These are phyloP conservation scores for Carcharodon carcharias DNA, from an alignment of 2,797 vertebrate species.

Conservation along the genomic window DNA sequence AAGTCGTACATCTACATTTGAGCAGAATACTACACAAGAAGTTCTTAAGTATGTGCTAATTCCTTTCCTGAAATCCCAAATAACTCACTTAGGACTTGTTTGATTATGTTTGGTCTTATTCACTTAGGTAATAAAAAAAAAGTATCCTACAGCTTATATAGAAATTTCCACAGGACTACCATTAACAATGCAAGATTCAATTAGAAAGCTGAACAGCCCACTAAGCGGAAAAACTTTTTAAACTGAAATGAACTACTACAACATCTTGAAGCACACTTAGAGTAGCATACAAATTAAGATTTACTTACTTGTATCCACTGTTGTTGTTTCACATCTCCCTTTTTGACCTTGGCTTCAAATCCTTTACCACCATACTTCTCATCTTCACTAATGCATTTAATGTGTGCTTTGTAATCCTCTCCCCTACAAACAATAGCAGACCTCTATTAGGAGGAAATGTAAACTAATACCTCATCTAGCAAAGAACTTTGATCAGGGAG, in stretches of 20 bases:
- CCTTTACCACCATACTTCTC: conserved; percentile 92
- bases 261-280: neutral
- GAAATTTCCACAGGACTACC: neutral
- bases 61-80: neutral
- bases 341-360: conserved; percentile 77
- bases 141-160: neutral
- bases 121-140: neutral
- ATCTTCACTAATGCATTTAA: conserved; percentile 81
- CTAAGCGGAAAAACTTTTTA: neutral
- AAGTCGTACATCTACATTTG: neutral
- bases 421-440: conserved; percentile 60
- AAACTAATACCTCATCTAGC: neutral
- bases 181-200: neutral
- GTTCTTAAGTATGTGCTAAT: neutral
- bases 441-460: neutral
- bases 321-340: conserved; percentile 87
- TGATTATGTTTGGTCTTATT: neutral
- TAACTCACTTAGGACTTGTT: neutral
- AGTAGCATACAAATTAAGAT: neutral
- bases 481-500: neutral
- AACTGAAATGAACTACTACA: neutral
- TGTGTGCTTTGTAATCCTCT: conserved; percentile 77
- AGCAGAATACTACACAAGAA: neutral
- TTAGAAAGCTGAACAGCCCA: neutral
- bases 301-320: conserved; percentile 81